These are phyloP conservation scores for Hemicordylus capensis DNA, from an alignment of 2,113 vertebrate genomes.

Conservation along the genomic window DNA sequence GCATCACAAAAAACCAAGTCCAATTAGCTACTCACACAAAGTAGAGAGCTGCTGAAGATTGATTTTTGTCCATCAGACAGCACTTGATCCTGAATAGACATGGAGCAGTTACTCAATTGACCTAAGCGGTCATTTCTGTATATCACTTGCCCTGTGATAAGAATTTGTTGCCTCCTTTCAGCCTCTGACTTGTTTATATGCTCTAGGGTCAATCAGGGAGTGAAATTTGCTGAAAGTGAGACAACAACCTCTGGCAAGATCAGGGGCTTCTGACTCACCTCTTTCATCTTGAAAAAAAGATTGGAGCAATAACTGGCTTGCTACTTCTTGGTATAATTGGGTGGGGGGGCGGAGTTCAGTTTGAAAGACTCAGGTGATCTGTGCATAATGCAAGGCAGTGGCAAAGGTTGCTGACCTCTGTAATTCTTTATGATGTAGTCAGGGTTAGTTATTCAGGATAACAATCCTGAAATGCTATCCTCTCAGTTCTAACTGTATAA, in stretches of 20 bases:
- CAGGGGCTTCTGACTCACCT: background rate
- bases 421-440: background rate
- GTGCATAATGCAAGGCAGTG: background rate
- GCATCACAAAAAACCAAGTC: background rate
- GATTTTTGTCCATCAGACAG: background rate
- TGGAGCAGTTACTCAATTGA: background rate
- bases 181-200: background rate
- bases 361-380: background rate
- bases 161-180: background rate
- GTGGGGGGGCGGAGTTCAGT: background rate
- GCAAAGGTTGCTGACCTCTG: background rate
- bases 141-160: background rate
- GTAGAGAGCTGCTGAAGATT: background rate
- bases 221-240: background rate
- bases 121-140: background rate
- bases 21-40: background rate
- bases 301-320: background rate
- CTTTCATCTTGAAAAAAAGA: background rate
- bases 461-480: background rate
- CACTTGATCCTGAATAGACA: conserved; percentile 2
- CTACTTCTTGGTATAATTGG: background rate
- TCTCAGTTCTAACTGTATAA: background rate
- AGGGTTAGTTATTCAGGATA: background rate
- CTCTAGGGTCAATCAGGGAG: background rate
- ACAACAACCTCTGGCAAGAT: background rate